A percentile compares a stretch with the other conserved stretches of the same genome.
Evolutionary conservation across 1,140 invertebrate species (phyloP).

Genomic region (Papilio dardanus): DNA sequence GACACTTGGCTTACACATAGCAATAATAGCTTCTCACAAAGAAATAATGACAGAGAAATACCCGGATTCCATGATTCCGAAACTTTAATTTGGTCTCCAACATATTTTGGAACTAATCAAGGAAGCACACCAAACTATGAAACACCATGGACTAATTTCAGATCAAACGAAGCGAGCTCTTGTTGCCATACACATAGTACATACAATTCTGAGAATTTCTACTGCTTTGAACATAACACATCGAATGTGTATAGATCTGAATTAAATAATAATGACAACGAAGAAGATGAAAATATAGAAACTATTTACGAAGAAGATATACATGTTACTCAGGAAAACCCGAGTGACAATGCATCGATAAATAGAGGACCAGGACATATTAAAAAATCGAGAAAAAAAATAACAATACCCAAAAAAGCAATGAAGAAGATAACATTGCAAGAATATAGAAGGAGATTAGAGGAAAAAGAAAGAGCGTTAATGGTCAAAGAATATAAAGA

Average conservation of each 20-base stretch:
- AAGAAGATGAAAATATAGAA: neutral
- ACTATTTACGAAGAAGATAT: neutral
- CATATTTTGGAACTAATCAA: neutral
- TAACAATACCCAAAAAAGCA: neutral
- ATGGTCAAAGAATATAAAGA: neutral
- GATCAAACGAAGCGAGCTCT: neutral
- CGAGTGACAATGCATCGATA: neutral
- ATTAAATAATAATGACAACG: neutral
- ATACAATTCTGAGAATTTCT: neutral
- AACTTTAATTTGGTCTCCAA: neutral
- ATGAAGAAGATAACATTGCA: neutral
- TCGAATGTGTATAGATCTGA: neutral
- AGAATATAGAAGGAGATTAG: slow-evolving; percentile 7
- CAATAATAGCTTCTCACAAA: neutral
- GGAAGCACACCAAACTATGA: neutral
- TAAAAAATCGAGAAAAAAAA: neutral
- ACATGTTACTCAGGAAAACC: neutral
- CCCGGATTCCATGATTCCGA: neutral
- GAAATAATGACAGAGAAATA: neutral
- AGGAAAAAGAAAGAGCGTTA: neutral
- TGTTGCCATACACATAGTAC: neutral
- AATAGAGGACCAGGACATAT: neutral
- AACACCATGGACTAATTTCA: neutral
- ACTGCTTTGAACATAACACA: neutral
- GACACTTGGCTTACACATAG: neutral